Conservation (phyloP, 2,113 vertebrate genomes). For the Oreochromis aureus region DNA sequence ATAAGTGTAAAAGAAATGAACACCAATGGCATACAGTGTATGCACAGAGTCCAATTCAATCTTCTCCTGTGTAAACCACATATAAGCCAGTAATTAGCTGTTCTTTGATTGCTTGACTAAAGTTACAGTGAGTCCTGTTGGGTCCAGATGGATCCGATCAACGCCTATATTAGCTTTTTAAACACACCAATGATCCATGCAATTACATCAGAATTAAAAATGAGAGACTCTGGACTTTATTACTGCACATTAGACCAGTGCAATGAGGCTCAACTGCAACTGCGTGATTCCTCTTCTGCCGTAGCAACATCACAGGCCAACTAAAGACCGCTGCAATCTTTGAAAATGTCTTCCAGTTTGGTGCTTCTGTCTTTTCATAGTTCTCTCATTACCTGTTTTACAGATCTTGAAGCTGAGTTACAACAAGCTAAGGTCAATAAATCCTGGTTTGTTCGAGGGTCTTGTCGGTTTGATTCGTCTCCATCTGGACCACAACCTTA, state of each 20-base stretch:
- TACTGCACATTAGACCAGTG: not conserved
- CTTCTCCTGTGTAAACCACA: not conserved
- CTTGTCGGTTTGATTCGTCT: slow-evolving; percentile 68
- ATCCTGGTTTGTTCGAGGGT: slow-evolving; percentile 64
- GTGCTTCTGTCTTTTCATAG: not conserved
- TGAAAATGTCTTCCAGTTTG: not conserved
- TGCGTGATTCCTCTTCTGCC: not conserved
- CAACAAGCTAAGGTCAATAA: slow-evolving; percentile 72
- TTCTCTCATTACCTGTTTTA: not conserved
- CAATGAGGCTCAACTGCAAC: not conserved
- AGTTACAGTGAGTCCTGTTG: not conserved
- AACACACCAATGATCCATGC: not conserved
- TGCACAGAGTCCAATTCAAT: not conserved
- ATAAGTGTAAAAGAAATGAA: not conserved
- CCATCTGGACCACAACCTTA: slow-evolving; percentile 76
- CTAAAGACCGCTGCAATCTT: not conserved
- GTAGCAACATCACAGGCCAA: not conserved
- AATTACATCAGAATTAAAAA: not conserved
- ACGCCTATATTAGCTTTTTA: not conserved
- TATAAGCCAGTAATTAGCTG: not conserved
- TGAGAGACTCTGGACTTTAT: not conserved
- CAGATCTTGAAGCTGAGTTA: slow-evolving; percentile 79
- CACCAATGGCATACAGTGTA: not conserved
- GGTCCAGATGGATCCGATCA: slow-evolving; percentile 2
- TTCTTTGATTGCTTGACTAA: not conserved